Evolutionary conservation across 2,888 invertebrate genomes (phyloP).

Genomic region (Hyles lineata): DNA sequence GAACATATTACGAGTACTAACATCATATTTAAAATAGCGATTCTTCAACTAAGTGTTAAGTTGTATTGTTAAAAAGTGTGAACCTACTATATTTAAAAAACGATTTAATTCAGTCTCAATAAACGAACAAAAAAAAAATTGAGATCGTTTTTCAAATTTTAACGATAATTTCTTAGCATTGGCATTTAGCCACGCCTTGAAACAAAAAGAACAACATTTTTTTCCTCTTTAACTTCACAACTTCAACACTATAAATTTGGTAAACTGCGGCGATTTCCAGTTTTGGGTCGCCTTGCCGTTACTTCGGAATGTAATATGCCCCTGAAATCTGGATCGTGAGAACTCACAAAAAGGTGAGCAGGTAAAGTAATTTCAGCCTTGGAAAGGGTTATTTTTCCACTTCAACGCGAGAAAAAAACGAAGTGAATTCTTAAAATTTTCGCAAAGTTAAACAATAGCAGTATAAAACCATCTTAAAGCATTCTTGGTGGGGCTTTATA

Average conservation of each 20-base stretch:
- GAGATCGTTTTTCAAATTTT: not conserved
- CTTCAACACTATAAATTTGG: slow-evolving; percentile 21
- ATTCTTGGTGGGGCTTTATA: not conserved
- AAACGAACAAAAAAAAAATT: not conserved
- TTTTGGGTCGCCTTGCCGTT: slow-evolving; percentile 15
- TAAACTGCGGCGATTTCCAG: slow-evolving; percentile 13
- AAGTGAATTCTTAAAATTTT: not conserved
- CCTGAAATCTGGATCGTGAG: slow-evolving; percentile 37
- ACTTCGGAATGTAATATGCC: slow-evolving; percentile 47
- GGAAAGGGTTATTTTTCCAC: slow-evolving; percentile 25
- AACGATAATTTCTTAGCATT: not conserved
- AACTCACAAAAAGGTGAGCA: slow-evolving; percentile 33
- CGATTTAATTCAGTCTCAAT: too few relatives aligned
- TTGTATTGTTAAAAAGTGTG: too few relatives aligned
- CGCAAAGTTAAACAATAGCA: not conserved
- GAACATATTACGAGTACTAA: too few relatives aligned
- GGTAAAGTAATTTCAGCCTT: slow-evolving; percentile 22
- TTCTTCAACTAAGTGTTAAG: too few relatives aligned
- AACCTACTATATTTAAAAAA: not conserved
- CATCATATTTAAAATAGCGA: too few relatives aligned
- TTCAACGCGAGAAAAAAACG: slow-evolving; percentile 16
- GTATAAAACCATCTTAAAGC: not conserved
- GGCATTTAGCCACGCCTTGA: slow-evolving; percentile 4
- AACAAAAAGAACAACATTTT: slow-evolving; percentile 12
- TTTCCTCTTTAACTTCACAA: slow-evolving; percentile 16